These are phyloP conservation scores for Uropsilus gracilis DNA, from an alignment of 2,113 vertebrate genomes.

Conservation along the genomic window DNA sequence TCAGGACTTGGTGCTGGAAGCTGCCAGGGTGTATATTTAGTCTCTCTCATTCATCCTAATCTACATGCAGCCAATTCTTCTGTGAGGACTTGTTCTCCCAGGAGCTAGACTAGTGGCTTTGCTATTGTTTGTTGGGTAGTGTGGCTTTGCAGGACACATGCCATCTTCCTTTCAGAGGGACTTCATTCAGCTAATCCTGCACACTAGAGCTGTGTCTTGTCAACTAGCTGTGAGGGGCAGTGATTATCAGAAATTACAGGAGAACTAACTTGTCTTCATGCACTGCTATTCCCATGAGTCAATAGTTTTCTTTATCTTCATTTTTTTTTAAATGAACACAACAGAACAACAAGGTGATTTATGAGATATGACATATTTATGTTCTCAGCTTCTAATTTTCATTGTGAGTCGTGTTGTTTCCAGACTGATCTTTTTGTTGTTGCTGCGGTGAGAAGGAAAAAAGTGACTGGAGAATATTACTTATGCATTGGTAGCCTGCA, in stretches of 20 bases:
- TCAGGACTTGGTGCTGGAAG: background rate
- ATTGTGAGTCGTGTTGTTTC: slow-evolving; percentile 77
- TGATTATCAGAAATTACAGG: slow-evolving; percentile 73
- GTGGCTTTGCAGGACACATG: slow-evolving; percentile 6
- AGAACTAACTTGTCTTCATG: slow-evolving; percentile 62
- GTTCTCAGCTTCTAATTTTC: slow-evolving; percentile 77
- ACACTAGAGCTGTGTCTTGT: background rate
- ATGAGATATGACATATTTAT: slow-evolving; percentile 74
- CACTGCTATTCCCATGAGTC: slow-evolving; percentile 56
- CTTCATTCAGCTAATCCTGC: slow-evolving; percentile 41
- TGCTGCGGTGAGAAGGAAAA: slow-evolving; percentile 72
- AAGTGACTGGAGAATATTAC: slow-evolving; percentile 76
- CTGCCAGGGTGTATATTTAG: background rate
- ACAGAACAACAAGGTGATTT: slow-evolving; percentile 70
- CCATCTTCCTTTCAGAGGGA: slow-evolving; percentile 45
- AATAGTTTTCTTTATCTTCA: background rate
- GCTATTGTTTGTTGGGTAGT: slow-evolving; percentile 21
- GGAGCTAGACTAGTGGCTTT: slow-evolving; percentile 31
- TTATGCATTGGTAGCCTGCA: slow-evolving; percentile 73
- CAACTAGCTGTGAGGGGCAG: slow-evolving; percentile 48
- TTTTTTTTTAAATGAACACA: slow-evolving; percentile 53
- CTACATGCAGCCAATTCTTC: background rate
- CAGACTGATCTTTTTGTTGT: slow-evolving; percentile 77
- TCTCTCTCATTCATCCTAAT: background rate
- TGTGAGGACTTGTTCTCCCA: background rate